Percentiles rank a stretch among this genome's conserved stretches.
phyloP scores from a whole-genome alignment of 2,888 invertebrate genomes.

The Volucella bombylans region DNA sequence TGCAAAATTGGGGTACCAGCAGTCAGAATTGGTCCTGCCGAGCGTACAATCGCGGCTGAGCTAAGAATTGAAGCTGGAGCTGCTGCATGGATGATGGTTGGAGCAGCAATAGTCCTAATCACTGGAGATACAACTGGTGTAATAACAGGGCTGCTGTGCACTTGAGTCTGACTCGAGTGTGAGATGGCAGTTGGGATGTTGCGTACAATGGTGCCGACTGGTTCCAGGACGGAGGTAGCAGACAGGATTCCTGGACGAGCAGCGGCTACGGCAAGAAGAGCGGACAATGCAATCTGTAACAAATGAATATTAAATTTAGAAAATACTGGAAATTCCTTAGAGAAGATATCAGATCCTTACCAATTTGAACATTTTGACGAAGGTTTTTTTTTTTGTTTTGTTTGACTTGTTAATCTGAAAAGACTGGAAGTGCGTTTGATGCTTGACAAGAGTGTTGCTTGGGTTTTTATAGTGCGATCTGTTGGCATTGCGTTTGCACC shows the following conservation, averaged over 20 bases:
- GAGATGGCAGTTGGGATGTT: slow-evolving; percentile 82
- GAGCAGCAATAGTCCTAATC: slow-evolving; percentile 58
- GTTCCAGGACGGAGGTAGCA: slow-evolving; percentile 59
- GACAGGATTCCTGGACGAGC: slow-evolving; percentile 79
- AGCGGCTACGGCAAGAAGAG: slow-evolving; percentile 83
- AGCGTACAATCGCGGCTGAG: slow-evolving; percentile 30
- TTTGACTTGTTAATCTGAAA: slow-evolving; percentile 59
- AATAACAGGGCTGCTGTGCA: slow-evolving; percentile 82
- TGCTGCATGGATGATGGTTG: slow-evolving; percentile 56
- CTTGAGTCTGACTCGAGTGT: slow-evolving; percentile 84
- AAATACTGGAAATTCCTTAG: background rate
- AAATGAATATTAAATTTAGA: background rate
- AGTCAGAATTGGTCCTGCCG: slow-evolving; percentile 36
- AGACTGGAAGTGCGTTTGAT: slow-evolving; percentile 59
- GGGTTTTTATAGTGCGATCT: slow-evolving; percentile 49
- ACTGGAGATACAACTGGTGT: slow-evolving; percentile 62
- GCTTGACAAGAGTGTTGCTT: background rate
- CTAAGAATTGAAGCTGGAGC: slow-evolving; percentile 28
- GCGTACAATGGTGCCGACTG: slow-evolving; percentile 60
- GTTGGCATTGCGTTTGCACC: slow-evolving; percentile 37
- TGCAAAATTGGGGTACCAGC: slow-evolving; percentile 47
- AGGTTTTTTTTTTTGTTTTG: slow-evolving; percentile 19
- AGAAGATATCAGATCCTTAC: slow-evolving; percentile 20
- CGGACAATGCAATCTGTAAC: slow-evolving; percentile 85
- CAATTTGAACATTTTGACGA: slow-evolving; percentile 70